These are phyloP conservation scores for Melinaea menophilus DNA, from an alignment of 2,888 invertebrate genomes.

Conservation along the genomic window DNA sequence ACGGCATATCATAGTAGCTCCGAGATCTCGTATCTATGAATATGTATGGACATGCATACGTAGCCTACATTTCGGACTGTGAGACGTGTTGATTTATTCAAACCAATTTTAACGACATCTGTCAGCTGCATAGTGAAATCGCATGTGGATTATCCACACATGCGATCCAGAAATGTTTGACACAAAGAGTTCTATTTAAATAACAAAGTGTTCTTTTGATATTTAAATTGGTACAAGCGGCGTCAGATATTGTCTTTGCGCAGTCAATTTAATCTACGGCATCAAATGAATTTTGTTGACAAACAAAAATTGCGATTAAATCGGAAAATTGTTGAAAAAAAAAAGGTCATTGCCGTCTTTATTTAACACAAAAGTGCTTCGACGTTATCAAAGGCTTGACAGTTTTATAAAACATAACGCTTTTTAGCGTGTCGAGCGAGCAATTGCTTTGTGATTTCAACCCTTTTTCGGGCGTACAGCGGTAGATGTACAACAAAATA, in stretches of 20 bases:
- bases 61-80: constrained; percentile 34
- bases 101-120: constrained; percentile 30
- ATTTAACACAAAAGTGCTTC: neutral
- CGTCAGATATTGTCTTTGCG: neutral
- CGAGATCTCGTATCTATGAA: constrained; percentile 30
- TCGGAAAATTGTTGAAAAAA: neutral
- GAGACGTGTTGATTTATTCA: constrained; percentile 36
- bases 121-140: constrained; percentile 20
- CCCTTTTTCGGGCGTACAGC: constrained; percentile 2
- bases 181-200: constrained; percentile 7
- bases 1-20: constrained; percentile 19
- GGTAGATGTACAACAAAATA: constrained; percentile 4
- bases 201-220: constrained; percentile 4
- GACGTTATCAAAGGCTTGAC: constrained; percentile 5
- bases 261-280: constrained; percentile 4
- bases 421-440: constrained; percentile 1
- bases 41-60: constrained; percentile 39
- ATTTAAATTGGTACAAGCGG: constrained; percentile 2
- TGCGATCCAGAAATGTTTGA: constrained; percentile 11
- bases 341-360: neutral
- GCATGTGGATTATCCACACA: constrained; percentile 16
- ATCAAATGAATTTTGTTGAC: neutral
- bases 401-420: constrained; percentile 6
- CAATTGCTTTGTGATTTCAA: constrained; percentile 5
- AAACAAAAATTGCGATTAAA: neutral